A percentile compares a stretch with the other conserved stretches of the same genome.
Evolutionary conservation across 2,888 invertebrate genomes (phyloP).

Genomic region (Lasius platythorax): DNA sequence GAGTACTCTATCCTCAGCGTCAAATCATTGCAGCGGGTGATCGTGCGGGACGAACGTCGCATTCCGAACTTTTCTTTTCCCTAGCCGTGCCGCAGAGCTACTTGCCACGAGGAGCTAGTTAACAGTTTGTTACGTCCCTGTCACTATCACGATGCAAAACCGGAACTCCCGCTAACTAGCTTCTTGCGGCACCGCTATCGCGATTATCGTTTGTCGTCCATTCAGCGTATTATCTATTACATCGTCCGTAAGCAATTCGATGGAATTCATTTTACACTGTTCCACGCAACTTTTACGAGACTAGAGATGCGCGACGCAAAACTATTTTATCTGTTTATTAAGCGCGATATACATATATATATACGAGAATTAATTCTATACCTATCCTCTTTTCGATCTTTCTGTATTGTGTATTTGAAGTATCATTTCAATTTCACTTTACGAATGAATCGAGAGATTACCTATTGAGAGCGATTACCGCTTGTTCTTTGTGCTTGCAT

Average conservation of each 20-base stretch:
- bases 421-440: slow-evolving; percentile 9
- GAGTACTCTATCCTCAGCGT: slow-evolving; percentile 57
- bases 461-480: slow-evolving; percentile 11
- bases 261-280: slow-evolving; percentile 7
- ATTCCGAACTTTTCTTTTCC: slow-evolving; percentile 45
- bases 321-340: neutral
- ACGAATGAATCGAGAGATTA: slow-evolving; percentile 5
- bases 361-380: neutral
- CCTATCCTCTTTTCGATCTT: neutral
- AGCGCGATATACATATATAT: neutral
- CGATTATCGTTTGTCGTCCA: slow-evolving; percentile 57
- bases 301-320: neutral
- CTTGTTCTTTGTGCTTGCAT: neutral
- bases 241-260: slow-evolving; percentile 39
- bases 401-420: neutral
- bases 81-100: slow-evolving; percentile 7
- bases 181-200: slow-evolving; percentile 47
- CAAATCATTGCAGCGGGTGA: slow-evolving; percentile 53
- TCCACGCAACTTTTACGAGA: neutral
- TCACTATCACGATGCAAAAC: slow-evolving; percentile 51
- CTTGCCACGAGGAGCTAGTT: slow-evolving; percentile 50
- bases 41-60: slow-evolving; percentile 27
- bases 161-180: slow-evolving; percentile 52
- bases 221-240: slow-evolving; percentile 52
- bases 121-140: slow-evolving; percentile 53